Evolutionary conservation across 2,113 vertebrate species (phyloP).

Genomic region (Bufo gargarizans): DNA sequence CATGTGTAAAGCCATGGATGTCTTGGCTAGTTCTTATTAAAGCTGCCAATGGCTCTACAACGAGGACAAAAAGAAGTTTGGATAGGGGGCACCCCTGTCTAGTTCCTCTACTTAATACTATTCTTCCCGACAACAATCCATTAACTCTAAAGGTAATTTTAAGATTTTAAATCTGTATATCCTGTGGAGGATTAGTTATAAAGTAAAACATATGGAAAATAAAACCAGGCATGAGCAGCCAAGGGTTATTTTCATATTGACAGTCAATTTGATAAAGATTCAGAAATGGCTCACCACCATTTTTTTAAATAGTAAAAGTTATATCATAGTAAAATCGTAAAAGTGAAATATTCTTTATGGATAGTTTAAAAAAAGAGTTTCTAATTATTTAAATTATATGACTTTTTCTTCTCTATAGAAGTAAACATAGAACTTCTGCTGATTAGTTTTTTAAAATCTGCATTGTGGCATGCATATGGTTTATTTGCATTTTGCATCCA

Average conservation of each 20-base stretch:
- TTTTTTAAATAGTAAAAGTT: background rate
- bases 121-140: too few relatives aligned
- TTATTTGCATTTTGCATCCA: too few relatives aligned
- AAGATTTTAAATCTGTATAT: conserved; percentile 36
- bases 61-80: too few relatives aligned
- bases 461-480: too few relatives aligned
- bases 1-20: too few relatives aligned
- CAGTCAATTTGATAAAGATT: background rate
- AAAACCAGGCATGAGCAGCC: background rate
- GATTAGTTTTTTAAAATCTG: too few relatives aligned
- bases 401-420: background rate
- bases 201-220: conserved; percentile 35
- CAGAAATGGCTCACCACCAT: background rate
- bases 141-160: conserved; percentile 8
- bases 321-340: background rate
- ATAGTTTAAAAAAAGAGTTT: background rate
- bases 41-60: too few relatives aligned
- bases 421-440: background rate
- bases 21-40: too few relatives aligned
- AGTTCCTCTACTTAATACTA: too few relatives aligned
- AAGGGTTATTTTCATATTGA: conserved; percentile 23
- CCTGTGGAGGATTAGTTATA: conserved; percentile 43
- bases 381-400: background rate
- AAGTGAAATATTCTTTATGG: background rate
- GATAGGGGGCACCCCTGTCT: too few relatives aligned